Percentiles rank a stretch among this genome's conserved stretches.
Conservation (phyloP, 1,140 invertebrate genomes). For the Cydia amplana region DNA sequence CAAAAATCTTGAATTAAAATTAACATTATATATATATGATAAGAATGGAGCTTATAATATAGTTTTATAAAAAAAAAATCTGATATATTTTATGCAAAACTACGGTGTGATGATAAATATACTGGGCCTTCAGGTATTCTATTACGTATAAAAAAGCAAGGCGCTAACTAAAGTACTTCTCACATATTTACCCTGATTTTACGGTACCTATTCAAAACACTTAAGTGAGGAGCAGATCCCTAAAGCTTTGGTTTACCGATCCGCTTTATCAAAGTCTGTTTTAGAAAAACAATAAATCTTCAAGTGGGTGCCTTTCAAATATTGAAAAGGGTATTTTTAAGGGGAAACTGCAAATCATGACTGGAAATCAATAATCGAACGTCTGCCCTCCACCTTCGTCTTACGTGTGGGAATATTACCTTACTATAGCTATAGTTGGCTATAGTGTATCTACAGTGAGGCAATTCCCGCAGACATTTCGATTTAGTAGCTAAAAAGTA, state of each 20-base stretch:
- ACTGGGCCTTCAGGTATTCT: no score
- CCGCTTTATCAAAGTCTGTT: conserved; percentile 11
- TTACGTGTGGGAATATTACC: conserved; percentile 11
- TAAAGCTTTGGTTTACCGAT: conserved; percentile 15
- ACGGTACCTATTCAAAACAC: no score
- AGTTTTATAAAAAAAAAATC: no score
- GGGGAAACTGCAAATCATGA: conserved; percentile 25
- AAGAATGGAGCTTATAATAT: no score
- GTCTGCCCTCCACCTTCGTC: conserved; percentile 29
- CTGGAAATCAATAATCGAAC: conserved; percentile 24
- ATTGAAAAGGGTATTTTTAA: conserved; percentile 23
- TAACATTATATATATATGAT: no score
- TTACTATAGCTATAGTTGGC: background rate
- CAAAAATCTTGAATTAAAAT: no score
- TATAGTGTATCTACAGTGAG: background rate
- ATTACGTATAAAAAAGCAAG: no score
- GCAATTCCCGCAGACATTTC: conserved; percentile 33
- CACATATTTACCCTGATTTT: no score
- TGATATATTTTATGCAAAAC: no score
- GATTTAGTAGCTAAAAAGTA: background rate
- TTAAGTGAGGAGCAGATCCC: background rate
- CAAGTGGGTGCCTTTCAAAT: conserved; percentile 9
- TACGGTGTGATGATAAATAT: no score
- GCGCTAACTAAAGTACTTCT: no score
- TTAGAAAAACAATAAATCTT: conserved; percentile 19